A percentile compares a stretch with the other conserved stretches of the same genome.
phyloP scores from a whole-genome alignment of 1,140 invertebrate genomes.

The Drosophila gunungcola region DNA sequence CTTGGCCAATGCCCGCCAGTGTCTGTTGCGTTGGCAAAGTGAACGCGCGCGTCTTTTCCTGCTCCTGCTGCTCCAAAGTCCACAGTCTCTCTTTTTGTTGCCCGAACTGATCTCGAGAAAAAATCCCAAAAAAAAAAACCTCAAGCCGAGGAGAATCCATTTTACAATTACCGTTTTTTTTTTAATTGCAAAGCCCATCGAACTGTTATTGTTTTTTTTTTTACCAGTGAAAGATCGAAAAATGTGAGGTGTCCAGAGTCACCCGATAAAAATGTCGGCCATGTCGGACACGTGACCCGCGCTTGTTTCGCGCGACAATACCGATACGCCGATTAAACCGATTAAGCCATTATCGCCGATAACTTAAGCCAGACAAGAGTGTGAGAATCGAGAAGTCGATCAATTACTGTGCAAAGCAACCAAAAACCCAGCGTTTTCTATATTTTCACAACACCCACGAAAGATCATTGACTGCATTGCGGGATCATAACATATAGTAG shows the following conservation, averaged over 20 bases:
- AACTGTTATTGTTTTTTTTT: conserved; percentile 19
- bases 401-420: conserved; percentile 2
- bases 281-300: conserved; percentile 47
- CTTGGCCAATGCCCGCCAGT: conserved; percentile 61
- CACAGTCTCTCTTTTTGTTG: conserved; percentile 13
- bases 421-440: conserved; percentile 14
- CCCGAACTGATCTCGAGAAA: conserved; percentile 32
- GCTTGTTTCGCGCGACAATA: conserved; percentile 28
- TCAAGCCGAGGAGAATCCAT: not conserved
- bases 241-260: conserved; percentile 37
- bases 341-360: conserved; percentile 4
- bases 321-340: conserved; percentile 15
- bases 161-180: not conserved
- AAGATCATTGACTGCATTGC: conserved; percentile 46
- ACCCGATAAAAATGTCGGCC: conserved; percentile 17
- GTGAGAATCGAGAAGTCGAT: conserved; percentile 9
- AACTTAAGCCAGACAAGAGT: conserved; percentile 4
- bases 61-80: conserved; percentile 42
- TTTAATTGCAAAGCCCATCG: not conserved
- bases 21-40: conserved; percentile 79
- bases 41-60: conserved; percentile 69
- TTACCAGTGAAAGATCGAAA: conserved; percentile 41
- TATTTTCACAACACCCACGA: conserved; percentile 44
- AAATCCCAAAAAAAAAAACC: not conserved
- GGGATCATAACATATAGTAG: conserved; percentile 29